phyloP scores from a whole-genome alignment of 37 sponge, comb jelly and placozoan genomes.

The Theonella swinhoei region DNA sequence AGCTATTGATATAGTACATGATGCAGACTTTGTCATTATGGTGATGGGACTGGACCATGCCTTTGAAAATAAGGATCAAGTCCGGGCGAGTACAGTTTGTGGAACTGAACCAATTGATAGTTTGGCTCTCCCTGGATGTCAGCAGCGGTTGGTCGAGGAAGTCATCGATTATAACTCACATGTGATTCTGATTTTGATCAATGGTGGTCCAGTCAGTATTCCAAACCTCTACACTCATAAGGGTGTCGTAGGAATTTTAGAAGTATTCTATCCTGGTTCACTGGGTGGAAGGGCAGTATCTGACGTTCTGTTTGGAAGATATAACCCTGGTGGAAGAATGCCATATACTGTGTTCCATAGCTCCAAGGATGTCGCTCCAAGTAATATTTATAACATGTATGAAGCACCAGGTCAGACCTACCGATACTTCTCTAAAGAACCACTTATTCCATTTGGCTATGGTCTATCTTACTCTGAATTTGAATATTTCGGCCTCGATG shows the following conservation, averaged over 20 bases:
- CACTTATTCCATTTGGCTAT: conserved; percentile 52
- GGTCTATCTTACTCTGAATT: conserved; percentile 57
- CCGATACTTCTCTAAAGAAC: conserved; percentile 35
- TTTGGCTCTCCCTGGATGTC: conserved; percentile 55
- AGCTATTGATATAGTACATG: conserved; percentile 18
- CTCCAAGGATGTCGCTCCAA: conserved; percentile 16
- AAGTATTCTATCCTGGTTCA: conserved; percentile 77
- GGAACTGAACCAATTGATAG: neutral
- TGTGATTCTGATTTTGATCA: conserved; percentile 59
- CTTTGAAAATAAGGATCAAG: conserved; percentile 62
- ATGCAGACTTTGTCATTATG: conserved; percentile 60
- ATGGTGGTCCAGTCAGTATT: conserved; percentile 71
- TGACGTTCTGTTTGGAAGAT: conserved; percentile 58
- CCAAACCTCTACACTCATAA: neutral
- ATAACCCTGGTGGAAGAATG: conserved; percentile 65
- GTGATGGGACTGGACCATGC: conserved; percentile 63
- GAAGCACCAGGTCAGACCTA: conserved; percentile 49
- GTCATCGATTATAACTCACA: neutral
- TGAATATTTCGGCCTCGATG: conserved; percentile 19
- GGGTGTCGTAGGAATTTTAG: conserved; percentile 47
- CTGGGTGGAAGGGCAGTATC: conserved; percentile 69
- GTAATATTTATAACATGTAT: conserved; percentile 42
- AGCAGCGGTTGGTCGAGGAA: conserved; percentile 34
- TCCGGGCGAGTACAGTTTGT: conserved; percentile 38
- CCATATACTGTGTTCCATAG: conserved; percentile 36